Conservation (phyloP, 1,140 invertebrate species). For the Schlechtendalia chinensis region DNA sequence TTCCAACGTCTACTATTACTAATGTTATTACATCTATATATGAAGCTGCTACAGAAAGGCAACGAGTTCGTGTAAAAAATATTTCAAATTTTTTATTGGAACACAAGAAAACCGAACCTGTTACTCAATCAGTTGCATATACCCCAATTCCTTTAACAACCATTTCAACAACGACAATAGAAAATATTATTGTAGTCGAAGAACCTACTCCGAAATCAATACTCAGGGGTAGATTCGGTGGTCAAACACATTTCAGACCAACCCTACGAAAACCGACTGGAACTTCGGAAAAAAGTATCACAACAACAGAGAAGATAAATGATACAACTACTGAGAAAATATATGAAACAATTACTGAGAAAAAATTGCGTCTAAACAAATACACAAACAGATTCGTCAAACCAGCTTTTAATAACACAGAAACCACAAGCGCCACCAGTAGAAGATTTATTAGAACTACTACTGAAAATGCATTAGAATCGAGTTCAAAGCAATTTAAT, state of each 20-base stretch:
- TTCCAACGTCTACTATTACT: slow-evolving; percentile 52
- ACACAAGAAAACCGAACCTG: slow-evolving; percentile 41
- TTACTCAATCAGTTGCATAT: not conserved
- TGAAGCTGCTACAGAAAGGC: slow-evolving; percentile 54
- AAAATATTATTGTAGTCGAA: not conserved
- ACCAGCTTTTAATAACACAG: slow-evolving; percentile 4
- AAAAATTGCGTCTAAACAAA: slow-evolving; percentile 15
- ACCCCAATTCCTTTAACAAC: not conserved
- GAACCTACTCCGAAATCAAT: slow-evolving; percentile 31
- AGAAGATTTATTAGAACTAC: slow-evolving; percentile 6
- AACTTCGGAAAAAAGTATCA: not conserved
- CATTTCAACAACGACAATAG: not conserved
- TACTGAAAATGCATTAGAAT: not conserved
- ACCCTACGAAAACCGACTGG: slow-evolving; percentile 1
- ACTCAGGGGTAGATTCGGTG: slow-evolving; percentile 25
- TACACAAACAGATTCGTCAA: slow-evolving; percentile 21
- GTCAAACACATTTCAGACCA: slow-evolving; percentile 1
- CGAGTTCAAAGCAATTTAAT: not conserved
- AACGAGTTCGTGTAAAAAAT: slow-evolving; percentile 52
- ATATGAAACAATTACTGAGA: not conserved
- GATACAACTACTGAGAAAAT: not conserved
- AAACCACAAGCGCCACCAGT: not conserved
- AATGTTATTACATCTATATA: slow-evolving; percentile 54
- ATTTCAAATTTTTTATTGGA: slow-evolving; percentile 52
- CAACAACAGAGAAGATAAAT: slow-evolving; percentile 2